phyloP scores from a whole-genome alignment of 53 echinoderm and acorn worm species.

The Arbacia lixula region DNA sequence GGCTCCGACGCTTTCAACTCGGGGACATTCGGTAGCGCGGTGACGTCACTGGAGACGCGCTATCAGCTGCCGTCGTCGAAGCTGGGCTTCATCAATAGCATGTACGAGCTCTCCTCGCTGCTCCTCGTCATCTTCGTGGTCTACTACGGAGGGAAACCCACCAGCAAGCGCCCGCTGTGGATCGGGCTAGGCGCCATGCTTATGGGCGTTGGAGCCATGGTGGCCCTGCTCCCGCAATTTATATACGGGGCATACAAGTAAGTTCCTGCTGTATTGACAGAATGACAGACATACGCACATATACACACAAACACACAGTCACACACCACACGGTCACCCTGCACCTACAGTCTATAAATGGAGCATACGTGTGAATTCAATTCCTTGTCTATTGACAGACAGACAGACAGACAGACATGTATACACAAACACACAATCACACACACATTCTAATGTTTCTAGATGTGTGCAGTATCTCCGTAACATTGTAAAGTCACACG shows the following conservation, averaged over 20 bases:
- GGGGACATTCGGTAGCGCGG: constrained; percentile 70
- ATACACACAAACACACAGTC: too few relatives aligned
- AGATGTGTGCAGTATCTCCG: too few relatives aligned
- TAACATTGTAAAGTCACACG: too few relatives aligned
- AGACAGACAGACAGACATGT: too few relatives aligned
- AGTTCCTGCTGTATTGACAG: too few relatives aligned
- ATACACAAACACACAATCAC: too few relatives aligned
- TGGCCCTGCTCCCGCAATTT: constrained; percentile 71
- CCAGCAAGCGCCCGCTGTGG: constrained; percentile 71
- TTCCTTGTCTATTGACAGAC: too few relatives aligned
- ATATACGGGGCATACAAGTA: constrained; percentile 68
- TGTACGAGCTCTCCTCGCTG: constrained; percentile 69
- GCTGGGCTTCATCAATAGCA: constrained; percentile 69
- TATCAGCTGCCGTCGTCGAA: constrained; percentile 69
- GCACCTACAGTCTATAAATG: too few relatives aligned
- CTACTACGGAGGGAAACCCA: constrained; percentile 69
- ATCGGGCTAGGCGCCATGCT: constrained; percentile 73
- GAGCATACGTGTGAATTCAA: too few relatives aligned
- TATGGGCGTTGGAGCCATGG: constrained; percentile 67
- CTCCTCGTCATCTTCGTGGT: constrained; percentile 65
- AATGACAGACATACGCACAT: too few relatives aligned
- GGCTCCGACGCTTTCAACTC: constrained; percentile 67
- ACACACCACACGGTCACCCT: too few relatives aligned
- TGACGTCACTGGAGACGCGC: constrained; percentile 77
- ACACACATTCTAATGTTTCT: too few relatives aligned